Evolutionary conservation across 1,140 invertebrate genomes (phyloP).

Genomic region (Rhopalosiphum padi): DNA sequence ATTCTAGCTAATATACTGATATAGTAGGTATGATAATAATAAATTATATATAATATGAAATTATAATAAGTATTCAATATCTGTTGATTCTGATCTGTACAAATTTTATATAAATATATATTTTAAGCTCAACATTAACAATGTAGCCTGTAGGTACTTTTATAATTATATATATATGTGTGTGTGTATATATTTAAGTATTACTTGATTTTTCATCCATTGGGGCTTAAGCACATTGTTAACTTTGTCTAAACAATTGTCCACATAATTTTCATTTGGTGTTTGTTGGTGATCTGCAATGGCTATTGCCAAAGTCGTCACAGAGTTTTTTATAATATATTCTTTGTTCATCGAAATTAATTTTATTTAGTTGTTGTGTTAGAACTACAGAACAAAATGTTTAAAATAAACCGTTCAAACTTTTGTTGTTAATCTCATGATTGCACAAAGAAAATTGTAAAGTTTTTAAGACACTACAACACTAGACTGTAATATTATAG

Average conservation of each 20-base stretch:
- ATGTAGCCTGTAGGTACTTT: not conserved
- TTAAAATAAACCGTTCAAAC: not conserved
- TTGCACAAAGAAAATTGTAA: not conserved
- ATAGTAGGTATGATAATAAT: not conserved
- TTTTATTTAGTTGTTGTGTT: not conserved
- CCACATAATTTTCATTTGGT: not conserved
- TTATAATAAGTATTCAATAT: not conserved
- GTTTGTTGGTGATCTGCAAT: slow-evolving; percentile 37
- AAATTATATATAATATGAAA: not conserved
- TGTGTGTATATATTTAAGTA: not conserved
- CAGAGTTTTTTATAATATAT: not conserved
- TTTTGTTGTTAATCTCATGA: not conserved
- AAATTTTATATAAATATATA: not conserved
- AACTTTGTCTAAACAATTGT: slow-evolving; percentile 2
- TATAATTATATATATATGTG: not conserved
- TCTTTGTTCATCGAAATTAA: slow-evolving; percentile 23
- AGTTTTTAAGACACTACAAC: not conserved
- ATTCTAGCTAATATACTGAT: no score
- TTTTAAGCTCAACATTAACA: not conserved
- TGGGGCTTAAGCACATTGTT: not conserved
- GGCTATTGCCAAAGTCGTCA: slow-evolving; percentile 5
- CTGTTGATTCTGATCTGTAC: not conserved
- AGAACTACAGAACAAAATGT: not conserved
- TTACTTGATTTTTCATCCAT: slow-evolving; percentile 50
- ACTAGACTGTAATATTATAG: no score